A percentile compares a stretch with the other conserved stretches of the same genome.
Conservation (phyloP, 2,888 invertebrate species). For the Drosophila pseudotalamancana region DNA sequence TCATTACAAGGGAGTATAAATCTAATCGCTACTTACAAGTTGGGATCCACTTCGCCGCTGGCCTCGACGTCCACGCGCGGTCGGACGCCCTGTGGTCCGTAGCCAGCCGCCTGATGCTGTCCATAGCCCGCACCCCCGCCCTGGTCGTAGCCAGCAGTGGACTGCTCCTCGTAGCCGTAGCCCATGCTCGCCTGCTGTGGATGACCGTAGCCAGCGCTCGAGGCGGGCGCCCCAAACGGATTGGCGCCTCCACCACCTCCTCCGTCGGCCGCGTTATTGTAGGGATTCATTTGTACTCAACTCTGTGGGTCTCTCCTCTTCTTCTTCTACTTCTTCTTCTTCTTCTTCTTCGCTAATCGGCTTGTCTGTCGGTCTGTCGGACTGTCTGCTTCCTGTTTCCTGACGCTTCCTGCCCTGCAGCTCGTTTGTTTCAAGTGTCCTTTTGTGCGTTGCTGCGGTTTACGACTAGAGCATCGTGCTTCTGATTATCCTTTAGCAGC, state of each 20-base stretch:
- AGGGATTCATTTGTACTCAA: conserved; percentile 68
- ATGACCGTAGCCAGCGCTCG: conserved; percentile 63
- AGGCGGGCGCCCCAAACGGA: conserved; percentile 75
- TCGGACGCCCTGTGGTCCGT: conserved; percentile 83
- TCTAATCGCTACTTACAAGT: conserved; percentile 86
- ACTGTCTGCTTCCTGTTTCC: conserved; percentile 12
- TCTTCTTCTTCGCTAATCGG: no score
- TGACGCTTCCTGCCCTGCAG: conserved; percentile 26
- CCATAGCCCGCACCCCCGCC: conserved; percentile 56
- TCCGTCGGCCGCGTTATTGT: conserved; percentile 54
- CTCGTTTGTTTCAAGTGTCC: conserved; percentile 34
- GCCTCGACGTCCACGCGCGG: conserved; percentile 94
- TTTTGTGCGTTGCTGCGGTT: conserved; percentile 25
- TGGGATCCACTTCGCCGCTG: conserved; percentile 93
- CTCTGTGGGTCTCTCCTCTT: conserved; percentile 12
- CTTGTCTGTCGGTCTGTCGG: conserved; percentile 8
- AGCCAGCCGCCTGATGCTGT: conserved; percentile 64
- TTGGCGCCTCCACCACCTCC: conserved; percentile 65
- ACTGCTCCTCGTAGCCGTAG: conserved; percentile 79
- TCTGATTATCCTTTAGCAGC: conserved; percentile 45
- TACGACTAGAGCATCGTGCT: conserved; percentile 42
- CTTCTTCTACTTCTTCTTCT: no score
- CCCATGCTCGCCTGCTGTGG: conserved; percentile 66
- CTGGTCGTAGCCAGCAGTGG: conserved; percentile 68
- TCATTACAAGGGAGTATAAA: accelerated